phyloP scores from a whole-genome alignment of 2,113 vertebrate species.

The Ploceus nigricollis region DNA sequence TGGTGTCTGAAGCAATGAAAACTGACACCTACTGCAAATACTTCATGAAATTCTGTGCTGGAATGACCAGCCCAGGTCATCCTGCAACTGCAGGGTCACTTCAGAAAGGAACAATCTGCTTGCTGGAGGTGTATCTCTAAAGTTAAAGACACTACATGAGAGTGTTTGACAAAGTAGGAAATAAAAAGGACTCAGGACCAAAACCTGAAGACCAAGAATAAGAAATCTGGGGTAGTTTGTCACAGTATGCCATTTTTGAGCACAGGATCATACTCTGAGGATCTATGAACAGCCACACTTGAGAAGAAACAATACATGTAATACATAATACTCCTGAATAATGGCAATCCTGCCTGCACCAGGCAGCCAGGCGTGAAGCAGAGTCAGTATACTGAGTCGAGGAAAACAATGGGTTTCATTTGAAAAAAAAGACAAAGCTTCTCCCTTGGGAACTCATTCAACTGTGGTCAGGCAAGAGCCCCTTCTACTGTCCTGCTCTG shows the following conservation, averaged over 20 bases:
- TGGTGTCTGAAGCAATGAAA: not conserved
- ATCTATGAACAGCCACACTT: not conserved
- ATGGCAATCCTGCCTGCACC: not conserved
- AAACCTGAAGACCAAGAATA: not conserved
- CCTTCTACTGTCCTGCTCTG: not conserved
- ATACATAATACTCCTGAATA: too few relatives aligned
- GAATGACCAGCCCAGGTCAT: not conserved
- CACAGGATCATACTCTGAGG: not conserved
- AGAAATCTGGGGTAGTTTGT: not conserved
- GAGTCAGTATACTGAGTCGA: not conserved
- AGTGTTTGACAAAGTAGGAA: not conserved
- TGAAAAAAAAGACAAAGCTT: not conserved
- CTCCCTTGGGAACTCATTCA: not conserved
- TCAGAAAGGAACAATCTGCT: not conserved
- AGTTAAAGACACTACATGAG: not conserved
- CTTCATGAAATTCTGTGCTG: not conserved
- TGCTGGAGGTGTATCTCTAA: not conserved
- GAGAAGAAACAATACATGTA: not conserved
- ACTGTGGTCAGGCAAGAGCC: not conserved
- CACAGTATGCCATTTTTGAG: not conserved
- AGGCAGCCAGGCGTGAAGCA: not conserved
- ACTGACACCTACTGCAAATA: not conserved
- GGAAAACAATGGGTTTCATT: not conserved
- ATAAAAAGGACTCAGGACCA: not conserved
- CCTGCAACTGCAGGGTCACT: not conserved